A percentile compares a stretch with the other conserved stretches of the same genome.
These are phyloP conservation scores for Hartigia nigra DNA, from an alignment of 2,888 invertebrate genomes.

Conservation along the genomic window DNA sequence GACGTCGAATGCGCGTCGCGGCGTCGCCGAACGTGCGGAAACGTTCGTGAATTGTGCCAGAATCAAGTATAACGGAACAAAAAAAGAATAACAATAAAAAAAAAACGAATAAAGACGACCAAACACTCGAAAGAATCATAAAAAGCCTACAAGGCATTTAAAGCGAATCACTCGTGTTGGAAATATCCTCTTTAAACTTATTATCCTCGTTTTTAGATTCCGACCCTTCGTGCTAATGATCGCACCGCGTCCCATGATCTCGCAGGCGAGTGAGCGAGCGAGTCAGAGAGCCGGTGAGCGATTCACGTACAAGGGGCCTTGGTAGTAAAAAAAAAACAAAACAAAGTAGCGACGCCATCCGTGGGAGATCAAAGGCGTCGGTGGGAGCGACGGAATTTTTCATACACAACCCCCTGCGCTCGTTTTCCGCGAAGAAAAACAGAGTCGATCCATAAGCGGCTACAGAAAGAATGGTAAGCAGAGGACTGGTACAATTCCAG, in stretches of 20 bases:
- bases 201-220: constrained; percentile 5
- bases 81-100: not conserved
- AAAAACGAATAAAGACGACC: not conserved
- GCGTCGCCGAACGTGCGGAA: not conserved
- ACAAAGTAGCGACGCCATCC: too few species aligned
- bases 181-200: constrained; percentile 41
- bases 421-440: not conserved
- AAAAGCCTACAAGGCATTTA: constrained; percentile 36
- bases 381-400: not conserved
- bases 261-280: not conserved
- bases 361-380: not conserved
- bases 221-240: not conserved
- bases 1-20: constrained; percentile 12
- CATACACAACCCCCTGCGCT: not conserved
- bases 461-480: not conserved
- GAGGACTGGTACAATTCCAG: not conserved
- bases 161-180: constrained; percentile 39
- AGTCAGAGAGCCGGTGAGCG: not conserved
- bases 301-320: not conserved
- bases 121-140: not conserved
- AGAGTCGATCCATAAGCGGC: not conserved
- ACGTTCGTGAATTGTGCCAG: not conserved
- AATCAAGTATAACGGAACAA: not conserved
- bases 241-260: not conserved
- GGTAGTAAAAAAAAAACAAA: not conserved